These are phyloP conservation scores for Clusia tigrina DNA, from an alignment of 2,888 invertebrate species.

Conservation along the genomic window DNA sequence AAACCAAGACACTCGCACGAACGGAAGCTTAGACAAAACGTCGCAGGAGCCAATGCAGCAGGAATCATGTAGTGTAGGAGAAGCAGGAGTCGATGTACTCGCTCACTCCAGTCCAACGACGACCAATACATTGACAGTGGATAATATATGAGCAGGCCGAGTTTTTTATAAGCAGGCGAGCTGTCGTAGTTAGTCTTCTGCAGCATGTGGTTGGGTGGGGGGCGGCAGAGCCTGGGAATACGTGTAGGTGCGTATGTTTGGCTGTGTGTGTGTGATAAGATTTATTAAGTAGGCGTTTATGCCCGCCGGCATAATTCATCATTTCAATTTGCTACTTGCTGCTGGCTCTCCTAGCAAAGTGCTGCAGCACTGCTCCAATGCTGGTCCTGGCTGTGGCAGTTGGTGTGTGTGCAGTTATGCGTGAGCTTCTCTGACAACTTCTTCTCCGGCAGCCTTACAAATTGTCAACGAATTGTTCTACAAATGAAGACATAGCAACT, in stretches of 20 bases:
- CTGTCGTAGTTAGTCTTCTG: background rate
- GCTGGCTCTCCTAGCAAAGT: too few relatives aligned
- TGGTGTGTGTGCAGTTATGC: background rate
- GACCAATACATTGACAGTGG: conserved; percentile 7
- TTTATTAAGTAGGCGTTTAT: conserved; percentile 58
- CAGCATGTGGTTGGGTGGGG: background rate
- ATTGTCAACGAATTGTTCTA: conserved; percentile 8
- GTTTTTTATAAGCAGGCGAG: background rate
- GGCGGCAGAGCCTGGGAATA: background rate
- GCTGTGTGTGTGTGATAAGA: conserved; percentile 34
- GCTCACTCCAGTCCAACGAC: too few relatives aligned
- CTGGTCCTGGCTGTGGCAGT: background rate
- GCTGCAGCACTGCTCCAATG: too few relatives aligned
- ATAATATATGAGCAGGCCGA: background rate
- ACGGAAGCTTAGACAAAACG: background rate
- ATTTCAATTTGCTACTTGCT: conserved; percentile 55
- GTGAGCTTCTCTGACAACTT: background rate
- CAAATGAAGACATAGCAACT: conserved; percentile 1
- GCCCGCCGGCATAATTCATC: conserved; percentile 56
- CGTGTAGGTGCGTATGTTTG: conserved; percentile 11
- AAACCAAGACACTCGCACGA: background rate
- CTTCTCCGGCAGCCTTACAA: background rate
- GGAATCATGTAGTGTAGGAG: too few relatives aligned
- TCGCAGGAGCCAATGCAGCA: background rate
- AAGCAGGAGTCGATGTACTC: too few relatives aligned